Base-by-base conservation (phyloP, 2,888 invertebrate genomes). In the Oscheius sp. region DNA sequence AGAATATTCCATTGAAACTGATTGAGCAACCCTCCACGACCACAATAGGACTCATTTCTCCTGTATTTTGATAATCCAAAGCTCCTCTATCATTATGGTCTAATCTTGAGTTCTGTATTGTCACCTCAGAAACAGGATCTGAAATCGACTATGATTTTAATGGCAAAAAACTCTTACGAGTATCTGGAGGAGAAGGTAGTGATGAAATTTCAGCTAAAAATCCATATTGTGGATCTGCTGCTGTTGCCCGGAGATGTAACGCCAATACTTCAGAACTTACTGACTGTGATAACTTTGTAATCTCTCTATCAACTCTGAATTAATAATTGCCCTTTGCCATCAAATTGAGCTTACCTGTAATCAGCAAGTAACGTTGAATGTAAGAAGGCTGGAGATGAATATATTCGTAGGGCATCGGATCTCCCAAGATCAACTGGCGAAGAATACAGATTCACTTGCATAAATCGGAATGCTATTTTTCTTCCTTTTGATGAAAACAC, bases 191-290 rank as follows among this genome's bases (percentile, higher is more conserved):
- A 29, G 77, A 70, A 3, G 98, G 97, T 45, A 96, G 89, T 0
- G 95, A 95, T 0, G 96, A 92, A 61, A 98, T 91, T 89, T 98
- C 97, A 17, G 97, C 98, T 74, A 98, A 93, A 86, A 98, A 98
- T 27, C 98, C 98, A 87, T 95, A 93, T 17, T 91, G 90, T n/a
- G 92, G 92, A 31, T 95, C 93, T 0, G 96, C 96, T 27, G 96
- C 95, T 80, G 95, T 96, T 0, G 96, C 95, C 84, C 95, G 93
- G 23, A 97, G 88, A 84, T 94, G 92, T 0, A 98, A 90, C 82
- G 95, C 95, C 78, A 98, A 88, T 27, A 65, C 52, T 8, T 74
- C 80, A 0, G 74, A 66, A 15, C 75, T 71, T 1, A 79, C 65
- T 0, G 75, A 66, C 3, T 65, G 67, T 12, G 66, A 48, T n/a